These are phyloP conservation scores for Papio anubis DNA, from an alignment of 2,113 vertebrate genomes.

Conservation along the genomic window DNA sequence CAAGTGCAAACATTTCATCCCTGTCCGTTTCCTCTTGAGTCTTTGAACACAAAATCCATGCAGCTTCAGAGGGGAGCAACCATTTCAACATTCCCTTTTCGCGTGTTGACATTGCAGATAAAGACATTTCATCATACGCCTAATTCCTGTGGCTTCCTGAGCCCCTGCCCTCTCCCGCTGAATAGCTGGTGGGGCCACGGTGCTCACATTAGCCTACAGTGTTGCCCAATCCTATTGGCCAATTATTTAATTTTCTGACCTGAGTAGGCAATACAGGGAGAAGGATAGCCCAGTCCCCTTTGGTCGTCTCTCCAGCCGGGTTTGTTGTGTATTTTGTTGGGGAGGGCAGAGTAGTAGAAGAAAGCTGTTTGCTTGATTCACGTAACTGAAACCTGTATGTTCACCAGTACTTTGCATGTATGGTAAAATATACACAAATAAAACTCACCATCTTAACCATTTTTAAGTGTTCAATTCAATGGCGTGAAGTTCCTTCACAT, in stretches of 20 bases:
- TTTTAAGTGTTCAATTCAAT: neutral
- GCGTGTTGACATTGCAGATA: neutral
- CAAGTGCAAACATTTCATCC: neutral
- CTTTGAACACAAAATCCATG: neutral
- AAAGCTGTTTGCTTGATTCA: neutral
- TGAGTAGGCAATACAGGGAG: neutral
- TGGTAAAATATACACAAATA: neutral
- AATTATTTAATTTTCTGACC: neutral
- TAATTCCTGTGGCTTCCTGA: neutral
- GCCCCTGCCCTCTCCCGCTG: neutral
- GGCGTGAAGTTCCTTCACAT: neutral
- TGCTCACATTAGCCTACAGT: rapidly evolving
- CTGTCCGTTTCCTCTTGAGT: neutral
- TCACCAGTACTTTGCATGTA: neutral
- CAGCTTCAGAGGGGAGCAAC: neutral
- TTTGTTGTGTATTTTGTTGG: rapidly evolving
- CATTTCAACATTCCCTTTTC: neutral
- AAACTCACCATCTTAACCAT: neutral
- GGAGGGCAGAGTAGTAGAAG: rapidly evolving
- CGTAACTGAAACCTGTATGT: neutral
- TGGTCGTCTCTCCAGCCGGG: neutral
- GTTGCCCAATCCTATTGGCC: neutral
- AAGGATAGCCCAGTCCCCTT: neutral
- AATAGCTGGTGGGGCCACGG: neutral
- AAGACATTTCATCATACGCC: neutral